A percentile compares a stretch with the other conserved stretches of the same genome.
Evolutionary conservation across 2,113 vertebrate species (phyloP).

Genomic region (Australoheros scitulus): DNA sequence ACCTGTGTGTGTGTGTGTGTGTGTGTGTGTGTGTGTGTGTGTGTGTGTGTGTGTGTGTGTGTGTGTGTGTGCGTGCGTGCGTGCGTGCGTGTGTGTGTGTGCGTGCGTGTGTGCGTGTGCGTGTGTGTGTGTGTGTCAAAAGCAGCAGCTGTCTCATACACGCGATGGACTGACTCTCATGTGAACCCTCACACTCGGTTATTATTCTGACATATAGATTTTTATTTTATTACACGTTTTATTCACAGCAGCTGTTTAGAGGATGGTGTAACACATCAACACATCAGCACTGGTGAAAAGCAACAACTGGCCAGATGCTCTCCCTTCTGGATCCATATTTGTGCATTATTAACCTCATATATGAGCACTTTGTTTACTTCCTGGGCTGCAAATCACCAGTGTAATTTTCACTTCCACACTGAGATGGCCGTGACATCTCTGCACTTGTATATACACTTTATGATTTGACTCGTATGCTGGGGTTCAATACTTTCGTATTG

Average conservation of each 20-base stretch:
- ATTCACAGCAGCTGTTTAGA: constrained; percentile 7
- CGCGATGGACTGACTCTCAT: constrained; percentile 49
- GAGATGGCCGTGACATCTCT: constrained; percentile 54
- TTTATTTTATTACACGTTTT: constrained; percentile 38
- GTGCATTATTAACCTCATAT: constrained; percentile 57
- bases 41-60: constrained; percentile 2
- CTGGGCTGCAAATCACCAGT: constrained; percentile 65
- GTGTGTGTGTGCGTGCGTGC: constrained; percentile 24
- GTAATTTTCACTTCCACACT: constrained; percentile 63
- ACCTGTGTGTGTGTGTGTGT: constrained; percentile 58
- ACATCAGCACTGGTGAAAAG: constrained; percentile 11
- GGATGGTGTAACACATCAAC: constrained; percentile 17
- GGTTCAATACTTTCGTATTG: constrained; percentile 74
- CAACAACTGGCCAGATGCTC: constrained; percentile 49
- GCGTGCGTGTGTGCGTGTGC: constrained; percentile 23
- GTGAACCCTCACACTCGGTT: constrained; percentile 53
- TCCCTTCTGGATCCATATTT: constrained; percentile 31
- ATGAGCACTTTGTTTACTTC: constrained; percentile 71
- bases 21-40: constrained; percentile 15
- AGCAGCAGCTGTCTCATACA: constrained; percentile 75
- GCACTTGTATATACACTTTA: constrained; percentile 73
- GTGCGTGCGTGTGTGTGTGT: constrained; percentile 22
- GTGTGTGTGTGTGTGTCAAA: constrained; percentile 33
- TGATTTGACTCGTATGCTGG: constrained; percentile 71
- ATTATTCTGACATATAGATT: constrained; percentile 46